phyloP scores from a whole-genome alignment of 2,888 invertebrate genomes.

The Ptilodon capucinus region DNA sequence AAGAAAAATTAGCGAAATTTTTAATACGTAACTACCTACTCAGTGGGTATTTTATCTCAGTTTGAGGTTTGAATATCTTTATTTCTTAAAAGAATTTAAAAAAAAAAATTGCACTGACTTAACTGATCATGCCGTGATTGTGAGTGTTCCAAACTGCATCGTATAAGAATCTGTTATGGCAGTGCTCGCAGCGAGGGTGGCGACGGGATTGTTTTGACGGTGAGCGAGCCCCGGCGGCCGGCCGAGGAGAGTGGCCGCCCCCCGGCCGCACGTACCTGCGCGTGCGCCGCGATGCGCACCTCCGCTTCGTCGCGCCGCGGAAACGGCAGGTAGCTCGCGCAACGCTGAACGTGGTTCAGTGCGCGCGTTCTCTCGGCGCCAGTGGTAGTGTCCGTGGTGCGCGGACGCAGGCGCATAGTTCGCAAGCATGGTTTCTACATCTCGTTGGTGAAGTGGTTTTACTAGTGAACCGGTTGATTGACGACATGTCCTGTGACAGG shows the following conservation, averaged over 20 bases:
- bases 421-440: constrained; percentile 70
- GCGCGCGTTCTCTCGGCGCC: constrained; percentile 80
- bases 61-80: no score
- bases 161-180: constrained; percentile 15
- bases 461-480: constrained; percentile 60
- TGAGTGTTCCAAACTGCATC: constrained; percentile 12
- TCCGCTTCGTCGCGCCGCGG: constrained; percentile 72
- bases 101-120: no score
- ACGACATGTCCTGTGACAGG: constrained; percentile 81
- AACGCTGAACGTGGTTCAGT: constrained; percentile 68
- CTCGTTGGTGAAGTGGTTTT: constrained; percentile 72
- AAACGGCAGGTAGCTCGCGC: constrained; percentile 73
- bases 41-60: no score
- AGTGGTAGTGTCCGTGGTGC: constrained; percentile 77
- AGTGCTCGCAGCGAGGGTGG: constrained; percentile 12
- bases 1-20: no score
- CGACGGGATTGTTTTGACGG: constrained; percentile 52
- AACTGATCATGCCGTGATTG: background rate
- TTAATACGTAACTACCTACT: no score
- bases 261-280: constrained; percentile 59
- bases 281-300: constrained; percentile 78
- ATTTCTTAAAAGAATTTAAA: no score
- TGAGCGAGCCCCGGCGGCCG: constrained; percentile 26
- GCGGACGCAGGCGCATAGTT: constrained; percentile 64
- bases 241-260: constrained; percentile 49